Evolutionary conservation across 2,888 invertebrate genomes (phyloP).

Genomic region (Doris montereyensis): DNA sequence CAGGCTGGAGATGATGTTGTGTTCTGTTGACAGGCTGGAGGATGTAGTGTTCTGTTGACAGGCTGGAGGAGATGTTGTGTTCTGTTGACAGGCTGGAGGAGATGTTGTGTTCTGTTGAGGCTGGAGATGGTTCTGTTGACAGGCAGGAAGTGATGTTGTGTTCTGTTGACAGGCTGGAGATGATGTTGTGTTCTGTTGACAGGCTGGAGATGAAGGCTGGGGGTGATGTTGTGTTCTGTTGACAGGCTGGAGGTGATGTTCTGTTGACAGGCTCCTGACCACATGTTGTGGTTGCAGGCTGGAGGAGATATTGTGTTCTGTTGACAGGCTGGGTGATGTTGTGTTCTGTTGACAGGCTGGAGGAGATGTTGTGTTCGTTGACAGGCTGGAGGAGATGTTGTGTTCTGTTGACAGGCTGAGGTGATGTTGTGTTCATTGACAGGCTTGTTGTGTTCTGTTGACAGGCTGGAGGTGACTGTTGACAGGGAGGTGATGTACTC

Average conservation of each 20-base stretch:
- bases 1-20: background rate
- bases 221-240: no score
- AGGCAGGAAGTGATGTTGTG: constrained; percentile 1
- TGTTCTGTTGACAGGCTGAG: no score
- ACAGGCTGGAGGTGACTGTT: no score
- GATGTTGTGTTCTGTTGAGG: no score
- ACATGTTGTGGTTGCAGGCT: background rate
- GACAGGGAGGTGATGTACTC: no score
- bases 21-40: background rate
- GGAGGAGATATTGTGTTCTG: background rate
- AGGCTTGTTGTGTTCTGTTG: no score
- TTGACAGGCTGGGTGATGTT: background rate
- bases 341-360: no score
- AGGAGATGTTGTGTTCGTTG: no score
- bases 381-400: no score
- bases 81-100: no score
- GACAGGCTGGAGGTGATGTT: background rate
- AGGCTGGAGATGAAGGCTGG: background rate
- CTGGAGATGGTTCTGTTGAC: background rate
- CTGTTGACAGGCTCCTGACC: background rate
- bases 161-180: constrained; percentile 8
- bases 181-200: background rate
- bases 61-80: no score
- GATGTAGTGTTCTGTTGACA: background rate
- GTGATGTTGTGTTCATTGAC: constrained; percentile 1